A percentile compares a stretch with the other conserved stretches of the same genome.
phyloP scores from a whole-genome alignment of 2,888 invertebrate genomes.

The Cremastinae sp. region DNA sequence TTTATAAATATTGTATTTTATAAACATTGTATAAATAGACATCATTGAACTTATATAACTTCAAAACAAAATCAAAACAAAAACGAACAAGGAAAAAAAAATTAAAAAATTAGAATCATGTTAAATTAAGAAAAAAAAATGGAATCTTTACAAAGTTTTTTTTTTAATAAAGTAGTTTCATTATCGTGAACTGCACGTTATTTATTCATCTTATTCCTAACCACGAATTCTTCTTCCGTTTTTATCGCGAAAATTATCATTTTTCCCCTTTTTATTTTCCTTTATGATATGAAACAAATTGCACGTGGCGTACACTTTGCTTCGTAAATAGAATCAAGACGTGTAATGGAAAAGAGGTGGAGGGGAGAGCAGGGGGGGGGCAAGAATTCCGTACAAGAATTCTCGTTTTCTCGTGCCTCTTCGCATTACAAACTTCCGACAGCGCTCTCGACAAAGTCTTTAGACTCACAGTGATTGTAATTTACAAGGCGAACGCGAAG shows the following conservation, averaged over 20 bases:
- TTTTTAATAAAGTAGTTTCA: too few species aligned
- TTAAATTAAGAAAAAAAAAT: too few species aligned
- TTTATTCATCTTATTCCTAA: background rate
- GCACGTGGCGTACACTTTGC: background rate
- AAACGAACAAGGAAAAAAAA: too few species aligned
- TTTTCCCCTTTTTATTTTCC: slow-evolving; percentile 3
- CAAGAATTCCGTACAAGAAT: background rate
- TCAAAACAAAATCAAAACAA: too few species aligned
- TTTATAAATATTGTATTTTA: too few species aligned
- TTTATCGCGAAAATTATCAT: background rate
- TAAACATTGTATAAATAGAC: too few species aligned
- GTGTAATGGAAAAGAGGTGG: slow-evolving; percentile 40
- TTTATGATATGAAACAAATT: slow-evolving; percentile 15
- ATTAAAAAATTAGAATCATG: too few species aligned
- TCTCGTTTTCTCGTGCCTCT: background rate
- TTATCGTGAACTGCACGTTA: too few species aligned
- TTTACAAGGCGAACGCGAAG: slow-evolving; percentile 36
- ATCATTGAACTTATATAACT: too few species aligned
- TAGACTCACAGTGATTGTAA: slow-evolving; percentile 32
- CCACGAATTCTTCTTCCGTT: background rate
- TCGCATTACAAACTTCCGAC: slow-evolving; percentile 22
- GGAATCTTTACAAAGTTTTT: too few species aligned
- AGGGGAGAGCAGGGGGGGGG: background rate
- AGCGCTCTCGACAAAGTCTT: slow-evolving; percentile 22
- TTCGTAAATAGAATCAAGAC: slow-evolving; percentile 38